Conservation (phyloP, 23 tunicate genomes). For the Ciona savignyi region DNA sequence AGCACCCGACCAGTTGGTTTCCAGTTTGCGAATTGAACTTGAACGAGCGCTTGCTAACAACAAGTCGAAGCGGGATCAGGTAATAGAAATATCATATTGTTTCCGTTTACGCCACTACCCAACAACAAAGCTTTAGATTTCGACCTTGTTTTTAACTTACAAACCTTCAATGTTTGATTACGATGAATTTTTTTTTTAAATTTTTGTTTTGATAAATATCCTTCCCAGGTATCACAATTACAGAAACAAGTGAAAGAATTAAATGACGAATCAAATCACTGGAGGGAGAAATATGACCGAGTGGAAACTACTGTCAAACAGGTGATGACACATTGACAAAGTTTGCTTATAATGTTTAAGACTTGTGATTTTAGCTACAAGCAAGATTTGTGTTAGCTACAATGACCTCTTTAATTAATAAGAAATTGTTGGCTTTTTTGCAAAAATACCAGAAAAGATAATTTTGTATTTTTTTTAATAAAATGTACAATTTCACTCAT, state of each 20-base stretch:
- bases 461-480: no score
- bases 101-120: no score
- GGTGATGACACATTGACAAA: background rate
- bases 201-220: background rate
- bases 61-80: slow-evolving; percentile 75
- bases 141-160: background rate
- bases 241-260: slow-evolving; percentile 46
- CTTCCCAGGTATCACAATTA: slow-evolving; percentile 33
- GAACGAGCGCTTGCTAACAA: slow-evolving; percentile 66
- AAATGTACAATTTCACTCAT: no score
- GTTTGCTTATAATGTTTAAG: no score
- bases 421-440: no score
- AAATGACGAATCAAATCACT: slow-evolving; percentile 60
- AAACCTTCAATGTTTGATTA: background rate
- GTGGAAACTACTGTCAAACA: slow-evolving; percentile 5
- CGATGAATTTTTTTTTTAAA: background rate
- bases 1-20: slow-evolving; percentile 29
- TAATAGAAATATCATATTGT: background rate
- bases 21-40: slow-evolving; percentile 68
- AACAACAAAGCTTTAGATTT: no score
- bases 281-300: slow-evolving; percentile 71
- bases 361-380: no score
- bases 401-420: no score
- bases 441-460: no score
- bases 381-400: no score